A percentile compares a stretch with the other conserved stretches of the same genome.
These are phyloP conservation scores for Buceros bicornis DNA, from an alignment of 2,797 vertebrate genomes.

Conservation along the genomic window DNA sequence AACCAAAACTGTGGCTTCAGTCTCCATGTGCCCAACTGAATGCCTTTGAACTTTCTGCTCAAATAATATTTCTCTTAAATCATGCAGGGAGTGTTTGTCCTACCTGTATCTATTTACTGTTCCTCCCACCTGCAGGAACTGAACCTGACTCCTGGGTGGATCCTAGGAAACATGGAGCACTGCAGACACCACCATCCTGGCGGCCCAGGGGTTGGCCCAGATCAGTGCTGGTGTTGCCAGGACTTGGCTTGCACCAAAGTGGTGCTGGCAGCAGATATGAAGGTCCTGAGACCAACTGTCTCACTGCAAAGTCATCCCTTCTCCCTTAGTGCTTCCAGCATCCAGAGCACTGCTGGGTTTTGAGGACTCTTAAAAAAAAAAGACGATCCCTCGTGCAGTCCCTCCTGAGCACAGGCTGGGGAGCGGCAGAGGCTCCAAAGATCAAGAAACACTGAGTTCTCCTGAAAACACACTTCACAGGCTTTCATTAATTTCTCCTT, in stretches of 20 bases:
- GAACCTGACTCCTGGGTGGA: not conserved
- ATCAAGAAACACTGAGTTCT: not conserved
- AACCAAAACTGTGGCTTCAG: not conserved
- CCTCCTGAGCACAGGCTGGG: not conserved
- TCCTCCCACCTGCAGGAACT: not conserved
- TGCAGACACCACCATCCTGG: fast-evolving
- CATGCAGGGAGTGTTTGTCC: not conserved
- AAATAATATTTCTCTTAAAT: constrained; percentile 4
- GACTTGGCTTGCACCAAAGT: not conserved
- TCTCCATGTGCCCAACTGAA: not conserved
- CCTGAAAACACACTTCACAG: not conserved
- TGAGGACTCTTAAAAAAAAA: not conserved
- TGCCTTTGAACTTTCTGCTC: not conserved
- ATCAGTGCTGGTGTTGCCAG: not conserved
- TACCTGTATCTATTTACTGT: not conserved
- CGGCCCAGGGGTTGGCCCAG: not conserved
- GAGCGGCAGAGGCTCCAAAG: not conserved
- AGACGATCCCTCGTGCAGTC: not conserved
- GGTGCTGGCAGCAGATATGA: not conserved
- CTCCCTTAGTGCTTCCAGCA: not conserved
- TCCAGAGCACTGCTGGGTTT: not conserved
- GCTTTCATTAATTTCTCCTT: not conserved
- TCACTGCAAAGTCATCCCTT: not conserved
- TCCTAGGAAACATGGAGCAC: not conserved
- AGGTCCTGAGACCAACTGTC: not conserved